Evolutionary conservation across 2,113 vertebrate genomes (phyloP).

Genomic region (Asarcornis scutulata): DNA sequence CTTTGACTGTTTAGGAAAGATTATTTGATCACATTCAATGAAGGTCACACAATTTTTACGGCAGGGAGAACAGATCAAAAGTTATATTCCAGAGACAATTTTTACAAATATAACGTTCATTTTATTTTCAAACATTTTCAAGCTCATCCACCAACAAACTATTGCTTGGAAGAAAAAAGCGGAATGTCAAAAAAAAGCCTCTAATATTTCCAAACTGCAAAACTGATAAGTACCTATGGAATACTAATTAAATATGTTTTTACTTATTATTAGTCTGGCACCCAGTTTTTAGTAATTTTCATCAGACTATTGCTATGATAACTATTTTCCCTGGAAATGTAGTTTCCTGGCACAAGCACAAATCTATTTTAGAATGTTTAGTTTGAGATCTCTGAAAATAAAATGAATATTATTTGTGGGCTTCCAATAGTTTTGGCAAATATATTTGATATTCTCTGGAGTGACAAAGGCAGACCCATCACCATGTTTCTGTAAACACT

Average conservation of each 20-base stretch:
- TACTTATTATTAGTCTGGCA: constrained; percentile 71
- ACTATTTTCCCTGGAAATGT: constrained; percentile 65
- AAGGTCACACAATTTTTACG: neutral
- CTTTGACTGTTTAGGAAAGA: neutral
- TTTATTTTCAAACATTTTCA: constrained; percentile 65
- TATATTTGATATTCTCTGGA: constrained; percentile 41
- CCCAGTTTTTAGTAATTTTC: constrained; percentile 72
- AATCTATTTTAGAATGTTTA: constrained; percentile 75
- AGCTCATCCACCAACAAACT: constrained; percentile 43
- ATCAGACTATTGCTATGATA: constrained; percentile 73
- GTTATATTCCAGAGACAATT: neutral
- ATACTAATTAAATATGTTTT: constrained; percentile 69
- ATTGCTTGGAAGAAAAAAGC: constrained; percentile 52
- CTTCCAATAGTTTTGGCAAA: constrained; percentile 57
- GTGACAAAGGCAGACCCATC: constrained; percentile 23
- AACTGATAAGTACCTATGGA: constrained; percentile 65
- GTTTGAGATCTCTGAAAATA: constrained; percentile 66
- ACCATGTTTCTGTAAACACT: constrained; percentile 17
- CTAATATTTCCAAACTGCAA: constrained; percentile 58
- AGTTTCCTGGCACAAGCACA: constrained; percentile 70
- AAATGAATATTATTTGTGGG: constrained; percentile 69
- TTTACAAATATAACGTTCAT: neutral
- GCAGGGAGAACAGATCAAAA: neutral
- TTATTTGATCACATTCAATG: neutral
- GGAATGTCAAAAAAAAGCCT: constrained; percentile 65